Base-by-base conservation (phyloP, 2,888 invertebrate species). In the Portevinia maculata region DNA sequence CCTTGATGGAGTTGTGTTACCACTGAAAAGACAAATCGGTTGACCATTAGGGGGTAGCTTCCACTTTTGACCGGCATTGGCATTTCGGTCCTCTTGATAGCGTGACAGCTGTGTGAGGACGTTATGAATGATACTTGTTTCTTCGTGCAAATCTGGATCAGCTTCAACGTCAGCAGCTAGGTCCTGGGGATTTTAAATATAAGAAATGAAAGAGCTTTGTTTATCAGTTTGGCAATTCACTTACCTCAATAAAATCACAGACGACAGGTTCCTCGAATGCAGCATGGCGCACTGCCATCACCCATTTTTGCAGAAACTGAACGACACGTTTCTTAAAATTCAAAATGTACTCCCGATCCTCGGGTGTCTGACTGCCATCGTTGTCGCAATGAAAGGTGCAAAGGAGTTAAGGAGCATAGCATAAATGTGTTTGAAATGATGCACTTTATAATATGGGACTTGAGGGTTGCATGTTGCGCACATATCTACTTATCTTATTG, bases 281-380 rank as follows among this genome's bases (percentile, higher is more conserved):
- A 1, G 94, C 94, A 87, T 94, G 93, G 4, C 94, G 92, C 57
- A 95, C 93, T 3, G 95, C 93, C 85, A 92, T 92, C 46, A 94
- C 93, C 96, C 96, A 96, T 86, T 94, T 93, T 86, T 94, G 94
- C 60, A 96, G 93, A 90, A 96, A 96, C 85, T 94, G 94, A 50
- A 96, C 93, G 11, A 96, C 96, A 79, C 95, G 93, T 86, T 94
- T 92, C 89, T 95, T 95, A 87, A 94, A 94, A 70, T 93, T 93
- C 84, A 94, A 89, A 48, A 94, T 91, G 88, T 94, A 94, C 86
- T 94, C 94, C 78, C 92, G 91, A 88, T 94, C 94, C 88, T 94
- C 91, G 65, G 89, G 92, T 69, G 92, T 92, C 44, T 92, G 90
- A 19, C 91, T 91, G 32, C 88, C 90, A 71, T 89, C 88, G 83